These are phyloP conservation scores for Tigriopus californicus DNA, from an alignment of 2,888 invertebrate species.

Conservation along the genomic window DNA sequence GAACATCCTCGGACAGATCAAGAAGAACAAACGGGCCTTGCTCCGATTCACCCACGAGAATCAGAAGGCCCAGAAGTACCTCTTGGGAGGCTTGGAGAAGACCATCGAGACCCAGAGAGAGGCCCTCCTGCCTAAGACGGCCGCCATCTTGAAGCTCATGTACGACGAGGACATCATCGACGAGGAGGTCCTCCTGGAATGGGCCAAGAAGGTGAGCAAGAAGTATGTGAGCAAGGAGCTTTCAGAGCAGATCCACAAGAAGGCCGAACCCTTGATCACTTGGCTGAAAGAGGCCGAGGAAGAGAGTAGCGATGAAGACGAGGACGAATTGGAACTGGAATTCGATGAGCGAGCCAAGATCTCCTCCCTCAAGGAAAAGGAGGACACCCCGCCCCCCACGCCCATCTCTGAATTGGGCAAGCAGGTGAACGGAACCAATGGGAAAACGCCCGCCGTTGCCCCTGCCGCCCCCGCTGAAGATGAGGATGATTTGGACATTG, in stretches of 20 bases:
- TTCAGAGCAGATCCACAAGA: conserved; percentile 71
- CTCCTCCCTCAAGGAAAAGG: conserved; percentile 10
- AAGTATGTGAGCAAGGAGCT: conserved; percentile 83
- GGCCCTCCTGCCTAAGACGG: conserved; percentile 51
- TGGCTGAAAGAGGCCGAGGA: conserved; percentile 97
- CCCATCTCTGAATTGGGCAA: neutral
- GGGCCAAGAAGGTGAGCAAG: conserved; percentile 84
- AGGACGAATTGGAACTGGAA: conserved; percentile 42
- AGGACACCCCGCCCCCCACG: neutral
- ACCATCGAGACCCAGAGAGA: conserved; percentile 61
- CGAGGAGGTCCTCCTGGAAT: conserved; percentile 80
- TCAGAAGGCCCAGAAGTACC: conserved; percentile 66
- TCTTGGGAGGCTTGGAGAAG: conserved; percentile 86
- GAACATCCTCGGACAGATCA: conserved; percentile 41
- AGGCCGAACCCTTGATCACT: conserved; percentile 78
- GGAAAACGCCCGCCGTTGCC: conserved; percentile 28
- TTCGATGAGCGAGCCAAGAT: conserved; percentile 35
- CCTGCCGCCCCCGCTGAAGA: conserved; percentile 46
- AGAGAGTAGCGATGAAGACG: conserved; percentile 59
- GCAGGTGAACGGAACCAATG: conserved; percentile 14
- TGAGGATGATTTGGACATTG: conserved; percentile 17
- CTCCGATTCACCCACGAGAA: conserved; percentile 60
- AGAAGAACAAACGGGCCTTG: conserved; percentile 53
- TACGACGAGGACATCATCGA: conserved; percentile 90
- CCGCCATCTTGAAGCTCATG: conserved; percentile 40